Evolutionary conservation across 1,140 invertebrate genomes (phyloP).

Genomic region (Hypothenemus hampei): DNA sequence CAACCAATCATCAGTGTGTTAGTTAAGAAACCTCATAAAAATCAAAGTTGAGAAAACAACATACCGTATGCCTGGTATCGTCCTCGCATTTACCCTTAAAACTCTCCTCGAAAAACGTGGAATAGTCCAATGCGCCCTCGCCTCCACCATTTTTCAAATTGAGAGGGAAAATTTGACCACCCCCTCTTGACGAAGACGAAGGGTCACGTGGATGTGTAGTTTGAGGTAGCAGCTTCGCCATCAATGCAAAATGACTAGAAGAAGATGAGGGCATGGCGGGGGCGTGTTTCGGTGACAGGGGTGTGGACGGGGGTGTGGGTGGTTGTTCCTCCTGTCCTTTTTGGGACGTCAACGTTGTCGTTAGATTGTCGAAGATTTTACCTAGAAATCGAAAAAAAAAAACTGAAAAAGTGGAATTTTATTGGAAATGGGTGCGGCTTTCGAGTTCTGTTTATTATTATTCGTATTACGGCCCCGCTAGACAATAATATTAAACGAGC

Average conservation of each 20-base stretch:
- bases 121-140: constrained; percentile 7
- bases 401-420: not conserved
- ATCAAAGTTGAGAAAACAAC: constrained; percentile 1
- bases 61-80: constrained; percentile 19
- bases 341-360: constrained; percentile 31
- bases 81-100: constrained; percentile 9
- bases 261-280: constrained; percentile 30
- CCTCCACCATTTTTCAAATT: constrained; percentile 20
- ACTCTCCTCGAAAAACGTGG: constrained; percentile 10
- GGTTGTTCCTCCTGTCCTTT: constrained; percentile 41
- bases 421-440: not conserved
- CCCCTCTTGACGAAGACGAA: not conserved
- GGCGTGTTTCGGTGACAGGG: constrained; percentile 41
- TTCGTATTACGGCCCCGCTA: not conserved
- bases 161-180: constrained; percentile 11
- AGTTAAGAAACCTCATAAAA: not conserved
- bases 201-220: constrained; percentile 5
- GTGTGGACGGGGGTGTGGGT: constrained; percentile 44
- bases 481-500: constrained; percentile 8
- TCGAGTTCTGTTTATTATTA: too few species aligned
- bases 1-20: not conserved
- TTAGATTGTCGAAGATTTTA: constrained; percentile 44
- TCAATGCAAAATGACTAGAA: constrained; percentile 35
- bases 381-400: constrained; percentile 32
- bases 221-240: constrained; percentile 33